phyloP scores from a whole-genome alignment of 2,888 invertebrate genomes.

The Ernsta delagoae region DNA sequence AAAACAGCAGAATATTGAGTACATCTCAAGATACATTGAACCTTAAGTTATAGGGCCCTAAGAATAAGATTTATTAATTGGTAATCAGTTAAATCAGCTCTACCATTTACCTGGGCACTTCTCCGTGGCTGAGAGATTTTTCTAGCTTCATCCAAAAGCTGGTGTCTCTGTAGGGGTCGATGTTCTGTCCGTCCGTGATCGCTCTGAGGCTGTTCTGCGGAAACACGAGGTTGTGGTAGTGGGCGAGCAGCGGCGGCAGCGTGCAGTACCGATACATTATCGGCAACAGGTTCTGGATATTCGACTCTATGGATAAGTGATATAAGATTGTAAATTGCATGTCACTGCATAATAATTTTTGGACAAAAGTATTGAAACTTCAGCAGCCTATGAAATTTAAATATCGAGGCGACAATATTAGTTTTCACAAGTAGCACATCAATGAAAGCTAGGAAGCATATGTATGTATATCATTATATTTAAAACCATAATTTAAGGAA shows the following conservation, averaged over 20 bases:
- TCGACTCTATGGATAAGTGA: conserved; percentile 55
- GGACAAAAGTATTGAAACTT: too few relatives aligned
- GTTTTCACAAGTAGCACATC: too few relatives aligned
- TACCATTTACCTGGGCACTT: neutral
- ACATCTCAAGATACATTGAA: too few relatives aligned
- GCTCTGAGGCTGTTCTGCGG: conserved; percentile 58
- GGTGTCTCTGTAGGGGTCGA: conserved; percentile 9
- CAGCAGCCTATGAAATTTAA: too few relatives aligned
- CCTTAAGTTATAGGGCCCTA: too few relatives aligned
- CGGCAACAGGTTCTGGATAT: conserved; percentile 88
- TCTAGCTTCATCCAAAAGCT: conserved; percentile 37
- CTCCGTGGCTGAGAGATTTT: conserved; percentile 50
- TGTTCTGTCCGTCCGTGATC: conserved; percentile 49
- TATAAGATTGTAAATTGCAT: neutral
- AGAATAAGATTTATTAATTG: too few relatives aligned
- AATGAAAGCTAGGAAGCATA: too few relatives aligned
- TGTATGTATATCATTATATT: too few relatives aligned
- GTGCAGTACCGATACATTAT: conserved; percentile 87
- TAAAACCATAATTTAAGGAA: too few relatives aligned
- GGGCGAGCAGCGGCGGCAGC: conserved; percentile 87
- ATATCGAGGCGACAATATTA: too few relatives aligned
- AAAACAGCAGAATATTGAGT: too few relatives aligned
- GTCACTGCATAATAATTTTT: too few relatives aligned
- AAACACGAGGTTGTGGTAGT: conserved; percentile 85
- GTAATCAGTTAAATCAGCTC: neutral